Evolutionary conservation across 53 echinoderm and acorn worm genomes (phyloP).

Genomic region (Apostichopus leukothele): DNA sequence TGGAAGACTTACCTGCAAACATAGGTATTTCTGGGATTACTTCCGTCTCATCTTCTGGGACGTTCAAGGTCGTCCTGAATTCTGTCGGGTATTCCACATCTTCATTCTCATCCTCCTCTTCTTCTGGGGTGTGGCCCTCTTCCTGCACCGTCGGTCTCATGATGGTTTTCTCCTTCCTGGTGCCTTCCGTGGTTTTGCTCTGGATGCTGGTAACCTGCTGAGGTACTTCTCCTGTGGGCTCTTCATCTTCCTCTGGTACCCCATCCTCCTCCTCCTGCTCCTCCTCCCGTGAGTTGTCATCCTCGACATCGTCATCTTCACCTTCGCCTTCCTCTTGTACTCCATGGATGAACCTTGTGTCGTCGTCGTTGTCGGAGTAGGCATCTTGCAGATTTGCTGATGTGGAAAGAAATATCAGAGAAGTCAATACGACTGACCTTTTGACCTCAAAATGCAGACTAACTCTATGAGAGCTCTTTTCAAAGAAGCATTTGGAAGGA

Average conservation of each 20-base stretch:
- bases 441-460: too few relatives aligned
- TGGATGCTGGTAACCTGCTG: slow-evolving; percentile 23
- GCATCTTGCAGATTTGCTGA: slow-evolving; percentile 23
- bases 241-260: neutral
- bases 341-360: slow-evolving; percentile 17
- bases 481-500: too few relatives aligned
- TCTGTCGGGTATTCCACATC: slow-evolving; percentile 38
- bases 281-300: neutral
- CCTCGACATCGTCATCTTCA: neutral
- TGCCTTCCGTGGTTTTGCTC: neutral
- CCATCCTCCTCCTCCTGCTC: neutral
- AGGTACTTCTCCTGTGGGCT: neutral
- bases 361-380: slow-evolving; percentile 23
- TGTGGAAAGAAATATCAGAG: neutral
- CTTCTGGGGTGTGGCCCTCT: neutral
- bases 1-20: slow-evolving; percentile 52
- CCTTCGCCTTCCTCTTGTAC: slow-evolving; percentile 13
- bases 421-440: too few relatives aligned
- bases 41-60: slow-evolving; percentile 39
- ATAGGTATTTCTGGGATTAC: slow-evolving; percentile 44
- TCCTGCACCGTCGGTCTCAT: slow-evolving; percentile 1
- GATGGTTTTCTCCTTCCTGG: neutral
- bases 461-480: too few relatives aligned
- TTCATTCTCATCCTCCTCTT: slow-evolving; percentile 30
- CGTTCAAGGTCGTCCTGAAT: slow-evolving; percentile 38